Evolutionary conservation across 92 coral and sea anemone species (phyloP).

Genomic region (Paramuricea clavata): DNA sequence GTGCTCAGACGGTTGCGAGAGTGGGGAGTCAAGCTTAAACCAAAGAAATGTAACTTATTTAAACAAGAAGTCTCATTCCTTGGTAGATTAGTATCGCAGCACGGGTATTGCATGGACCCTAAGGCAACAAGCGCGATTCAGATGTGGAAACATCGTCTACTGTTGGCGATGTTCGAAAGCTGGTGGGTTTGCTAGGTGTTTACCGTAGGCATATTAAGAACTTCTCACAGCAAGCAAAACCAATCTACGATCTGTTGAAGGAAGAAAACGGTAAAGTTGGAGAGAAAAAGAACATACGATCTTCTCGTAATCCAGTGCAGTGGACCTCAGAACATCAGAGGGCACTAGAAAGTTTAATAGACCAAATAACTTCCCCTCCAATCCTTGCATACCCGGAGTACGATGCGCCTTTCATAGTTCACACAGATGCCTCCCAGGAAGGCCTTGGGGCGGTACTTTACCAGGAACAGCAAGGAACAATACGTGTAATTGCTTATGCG

Average conservation of each 20-base stretch:
- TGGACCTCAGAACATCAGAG: slow-evolving; percentile 43
- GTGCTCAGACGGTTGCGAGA: not conserved
- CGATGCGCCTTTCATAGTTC: slow-evolving; percentile 36
- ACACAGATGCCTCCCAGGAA: slow-evolving; percentile 55
- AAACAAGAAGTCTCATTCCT: slow-evolving; percentile 2
- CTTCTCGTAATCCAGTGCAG: not conserved
- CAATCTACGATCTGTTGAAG: slow-evolving; percentile 54
- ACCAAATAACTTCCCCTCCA: slow-evolving; percentile 42
- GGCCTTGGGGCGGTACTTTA: slow-evolving; percentile 62
- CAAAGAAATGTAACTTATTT: not conserved
- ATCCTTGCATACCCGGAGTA: slow-evolving; percentile 55
- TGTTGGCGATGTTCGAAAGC: slow-evolving; percentile 44
- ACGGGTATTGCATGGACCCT: slow-evolving; percentile 57
- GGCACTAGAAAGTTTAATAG: slow-evolving; percentile 8
- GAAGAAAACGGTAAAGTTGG: not conserved
- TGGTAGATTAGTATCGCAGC: slow-evolving; percentile 44
- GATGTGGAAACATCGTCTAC: slow-evolving; percentile 22
- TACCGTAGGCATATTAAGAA: slow-evolving; percentile 31
- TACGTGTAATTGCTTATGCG: slow-evolving; percentile 56
- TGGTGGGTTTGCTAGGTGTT: slow-evolving; percentile 56
- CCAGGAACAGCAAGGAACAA: slow-evolving; percentile 50
- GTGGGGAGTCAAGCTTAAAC: not conserved
- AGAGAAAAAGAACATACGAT: not conserved
- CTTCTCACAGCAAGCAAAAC: slow-evolving; percentile 38
- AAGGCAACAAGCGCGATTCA: slow-evolving; percentile 34